A percentile compares a stretch with the other conserved stretches of the same genome.
These are phyloP conservation scores for Tauraco erythrolophus DNA, from an alignment of 2,113 vertebrate species.

Conservation along the genomic window DNA sequence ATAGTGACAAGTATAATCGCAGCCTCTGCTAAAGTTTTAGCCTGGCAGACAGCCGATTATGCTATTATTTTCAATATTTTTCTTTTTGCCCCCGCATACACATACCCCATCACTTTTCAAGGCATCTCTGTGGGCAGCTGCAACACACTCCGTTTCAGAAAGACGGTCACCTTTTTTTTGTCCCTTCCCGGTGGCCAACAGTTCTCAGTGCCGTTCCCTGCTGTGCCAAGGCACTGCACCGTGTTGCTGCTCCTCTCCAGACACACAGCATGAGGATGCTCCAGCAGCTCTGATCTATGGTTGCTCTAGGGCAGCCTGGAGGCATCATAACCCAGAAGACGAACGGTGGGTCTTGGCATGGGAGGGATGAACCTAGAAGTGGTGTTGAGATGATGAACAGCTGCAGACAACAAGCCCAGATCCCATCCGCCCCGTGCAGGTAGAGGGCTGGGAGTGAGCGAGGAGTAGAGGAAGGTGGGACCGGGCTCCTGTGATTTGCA, in stretches of 20 bases:
- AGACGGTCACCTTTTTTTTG: not conserved
- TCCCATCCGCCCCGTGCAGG: rapidly evolving
- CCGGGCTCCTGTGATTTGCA: not conserved
- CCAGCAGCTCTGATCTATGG: not conserved
- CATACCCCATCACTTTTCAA: not conserved
- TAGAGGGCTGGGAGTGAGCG: not conserved
- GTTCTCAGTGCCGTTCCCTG: rapidly evolving
- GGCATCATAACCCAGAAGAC: not conserved
- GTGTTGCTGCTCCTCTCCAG: not conserved
- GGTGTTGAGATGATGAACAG: not conserved
- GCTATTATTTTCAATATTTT: not conserved
- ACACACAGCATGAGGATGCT: rapidly evolving
- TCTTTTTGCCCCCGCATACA: not conserved
- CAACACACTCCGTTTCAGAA: not conserved
- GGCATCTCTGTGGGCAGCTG: not conserved
- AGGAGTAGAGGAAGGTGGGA: not conserved
- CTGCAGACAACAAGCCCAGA: not conserved
- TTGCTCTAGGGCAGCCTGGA: not conserved
- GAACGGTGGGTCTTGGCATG: not conserved
- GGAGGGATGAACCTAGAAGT: not conserved
- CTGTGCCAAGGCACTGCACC: not conserved
- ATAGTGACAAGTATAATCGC: slow-evolving; percentile 46
- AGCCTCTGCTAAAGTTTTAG: slow-evolving; percentile 25
- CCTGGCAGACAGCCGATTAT: not conserved
- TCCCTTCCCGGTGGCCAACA: not conserved